These are phyloP conservation scores for Blastobasis lacticolella DNA, from an alignment of 2,888 invertebrate genomes.

Conservation along the genomic window DNA sequence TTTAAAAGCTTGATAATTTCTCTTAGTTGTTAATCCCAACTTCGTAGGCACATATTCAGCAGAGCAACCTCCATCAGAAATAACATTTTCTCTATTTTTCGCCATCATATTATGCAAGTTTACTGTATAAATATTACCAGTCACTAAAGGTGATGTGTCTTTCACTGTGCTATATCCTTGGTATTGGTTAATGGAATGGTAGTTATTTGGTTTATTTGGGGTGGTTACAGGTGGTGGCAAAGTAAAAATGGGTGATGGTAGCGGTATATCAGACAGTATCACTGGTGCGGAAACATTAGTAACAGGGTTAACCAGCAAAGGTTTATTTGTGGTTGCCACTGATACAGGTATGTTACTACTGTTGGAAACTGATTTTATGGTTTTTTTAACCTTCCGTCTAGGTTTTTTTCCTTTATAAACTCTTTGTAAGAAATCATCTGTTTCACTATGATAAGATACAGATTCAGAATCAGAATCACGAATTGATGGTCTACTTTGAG, in stretches of 20 bases:
- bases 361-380: too few relatives aligned
- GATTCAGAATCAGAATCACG: constrained; percentile 55
- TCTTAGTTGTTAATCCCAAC: constrained; percentile 53
- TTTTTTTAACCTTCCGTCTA: constrained; percentile 40
- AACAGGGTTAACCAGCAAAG: too few relatives aligned
- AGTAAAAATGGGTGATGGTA: constrained; percentile 14
- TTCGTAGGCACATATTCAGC: constrained; percentile 67
- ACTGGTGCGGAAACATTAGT: too few relatives aligned
- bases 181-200: constrained; percentile 27
- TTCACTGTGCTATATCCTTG: constrained; percentile 54
- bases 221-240: constrained; percentile 2
- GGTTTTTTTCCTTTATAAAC: constrained; percentile 46
- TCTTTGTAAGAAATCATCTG: constrained; percentile 57
- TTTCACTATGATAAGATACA: constrained; percentile 55
- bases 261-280: too few relatives aligned
- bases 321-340: too few relatives aligned
- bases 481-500: constrained; percentile 23
- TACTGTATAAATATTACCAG: constrained; percentile 56
- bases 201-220: constrained; percentile 18
- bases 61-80: constrained; percentile 48
- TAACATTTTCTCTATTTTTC: constrained; percentile 26
- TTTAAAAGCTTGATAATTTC: constrained; percentile 64
- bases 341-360: too few relatives aligned
- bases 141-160: constrained; percentile 47
- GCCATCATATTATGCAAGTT: constrained; percentile 54